These are phyloP conservation scores for Lycopodina hypogea DNA, from an alignment of 37 sponge, comb jelly and placozoan genomes.

Conservation along the genomic window DNA sequence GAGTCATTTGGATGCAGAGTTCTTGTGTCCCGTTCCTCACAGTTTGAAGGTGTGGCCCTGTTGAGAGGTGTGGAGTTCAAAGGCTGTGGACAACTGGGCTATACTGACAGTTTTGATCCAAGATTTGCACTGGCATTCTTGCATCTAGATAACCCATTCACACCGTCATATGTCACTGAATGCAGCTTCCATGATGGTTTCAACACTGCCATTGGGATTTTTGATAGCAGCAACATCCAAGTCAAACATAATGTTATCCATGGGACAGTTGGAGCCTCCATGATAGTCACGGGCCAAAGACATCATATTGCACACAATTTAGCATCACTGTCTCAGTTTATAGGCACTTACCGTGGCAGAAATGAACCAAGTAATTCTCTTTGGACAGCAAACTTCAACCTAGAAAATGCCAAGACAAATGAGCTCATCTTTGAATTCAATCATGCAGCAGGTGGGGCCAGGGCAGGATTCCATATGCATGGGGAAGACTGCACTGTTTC, in stretches of 20 bases:
- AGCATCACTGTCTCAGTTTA: slow-evolving; percentile 62
- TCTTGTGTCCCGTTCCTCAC: slow-evolving; percentile 16
- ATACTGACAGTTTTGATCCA: slow-evolving; percentile 72
- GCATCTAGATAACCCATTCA: slow-evolving; percentile 22
- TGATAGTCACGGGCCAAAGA: slow-evolving; percentile 47
- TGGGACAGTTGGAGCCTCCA: slow-evolving; percentile 73
- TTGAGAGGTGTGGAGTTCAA: slow-evolving; percentile 79
- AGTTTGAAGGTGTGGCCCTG: slow-evolving; percentile 54
- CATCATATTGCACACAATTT: slow-evolving; percentile 54
- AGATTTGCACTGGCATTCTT: slow-evolving; percentile 80
- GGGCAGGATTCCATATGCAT: slow-evolving; percentile 72
- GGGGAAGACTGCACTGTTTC: slow-evolving; percentile 66
- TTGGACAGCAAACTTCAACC: slow-evolving; percentile 61
- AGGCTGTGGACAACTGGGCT: slow-evolving; percentile 82
- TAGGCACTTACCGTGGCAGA: slow-evolving; percentile 57
- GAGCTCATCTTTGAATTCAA: slow-evolving; percentile 60
- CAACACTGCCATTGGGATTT: slow-evolving; percentile 86
- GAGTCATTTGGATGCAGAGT: slow-evolving; percentile 84
- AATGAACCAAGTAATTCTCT: slow-evolving; percentile 40
- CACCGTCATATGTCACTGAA: slow-evolving; percentile 43
- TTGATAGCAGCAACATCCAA: slow-evolving; percentile 38
- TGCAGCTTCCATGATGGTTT: slow-evolving; percentile 77
- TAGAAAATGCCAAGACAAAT: slow-evolving; percentile 33
- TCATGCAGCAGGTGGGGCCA: slow-evolving; percentile 74
- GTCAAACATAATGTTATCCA: slow-evolving; percentile 77